These are phyloP conservation scores for Papilio demoleus DNA, from an alignment of 2,888 invertebrate species.

Conservation along the genomic window DNA sequence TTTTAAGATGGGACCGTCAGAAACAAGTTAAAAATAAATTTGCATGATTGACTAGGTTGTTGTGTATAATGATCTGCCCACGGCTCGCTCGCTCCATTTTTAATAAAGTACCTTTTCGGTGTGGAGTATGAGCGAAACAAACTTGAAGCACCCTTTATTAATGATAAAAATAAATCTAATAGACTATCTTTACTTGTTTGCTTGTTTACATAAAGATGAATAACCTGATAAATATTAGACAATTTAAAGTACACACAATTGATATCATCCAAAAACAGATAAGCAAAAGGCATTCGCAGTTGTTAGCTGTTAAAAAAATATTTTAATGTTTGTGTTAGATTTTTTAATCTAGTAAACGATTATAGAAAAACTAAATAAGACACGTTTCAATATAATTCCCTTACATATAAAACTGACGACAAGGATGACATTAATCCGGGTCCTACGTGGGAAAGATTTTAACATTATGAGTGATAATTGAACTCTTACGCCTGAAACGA, in stretches of 20 bases:
- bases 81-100: neutral
- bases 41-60: neutral
- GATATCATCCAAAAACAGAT: neutral
- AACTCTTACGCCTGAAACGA: neutral
- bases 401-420: neutral
- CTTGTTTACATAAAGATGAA: too few relatives aligned
- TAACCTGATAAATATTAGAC: too few relatives aligned
- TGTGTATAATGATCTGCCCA: slow-evolving; percentile 16
- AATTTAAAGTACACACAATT: too few relatives aligned
- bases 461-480: neutral
- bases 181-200: neutral
- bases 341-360: neutral
- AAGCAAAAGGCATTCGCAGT: neutral
- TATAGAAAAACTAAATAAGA: neutral
- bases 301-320: neutral
- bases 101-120: slow-evolving; percentile 10
- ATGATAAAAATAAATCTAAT: slow-evolving; percentile 1
- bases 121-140: slow-evolving; percentile 7
- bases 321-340: neutral
- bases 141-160: neutral
- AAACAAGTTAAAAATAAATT: slow-evolving; percentile 16
- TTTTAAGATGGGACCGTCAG: neutral
- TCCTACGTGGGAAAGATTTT: slow-evolving; percentile 18
- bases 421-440: slow-evolving; percentile 2
- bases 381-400: neutral